Percentiles rank a stretch among this genome's conserved stretches.
Conservation (phyloP, 2,888 invertebrate species). For the Linnaemya tessellans region DNA sequence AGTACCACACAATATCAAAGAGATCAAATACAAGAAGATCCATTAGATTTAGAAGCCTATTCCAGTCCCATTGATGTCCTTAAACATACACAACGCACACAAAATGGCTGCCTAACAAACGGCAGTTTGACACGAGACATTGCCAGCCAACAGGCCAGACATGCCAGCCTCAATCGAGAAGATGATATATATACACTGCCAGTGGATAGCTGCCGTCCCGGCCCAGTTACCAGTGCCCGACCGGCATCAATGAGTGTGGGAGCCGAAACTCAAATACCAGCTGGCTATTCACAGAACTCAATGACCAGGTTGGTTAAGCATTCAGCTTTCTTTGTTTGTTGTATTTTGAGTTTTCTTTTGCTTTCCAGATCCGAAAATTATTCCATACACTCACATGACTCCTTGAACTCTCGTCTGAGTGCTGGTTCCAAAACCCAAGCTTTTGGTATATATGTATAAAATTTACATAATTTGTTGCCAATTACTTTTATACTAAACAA, state of each 20-base stretch:
- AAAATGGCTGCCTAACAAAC: conserved; percentile 77
- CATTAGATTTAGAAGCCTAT: conserved; percentile 83
- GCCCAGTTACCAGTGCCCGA: conserved; percentile 72
- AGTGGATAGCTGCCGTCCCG: conserved; percentile 80
- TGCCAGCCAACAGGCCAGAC: conserved; percentile 63
- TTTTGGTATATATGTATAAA: conserved; percentile 82
- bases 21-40: conserved; percentile 72
- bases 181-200: conserved; percentile 83
- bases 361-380: conserved; percentile 78
- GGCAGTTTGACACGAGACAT: conserved; percentile 79
- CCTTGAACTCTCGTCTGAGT: conserved; percentile 77
- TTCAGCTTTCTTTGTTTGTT: neutral
- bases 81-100: conserved; percentile 80
- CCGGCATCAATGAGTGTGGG: conserved; percentile 77
- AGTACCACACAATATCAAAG: conserved; percentile 45
- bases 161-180: conserved; percentile 77
- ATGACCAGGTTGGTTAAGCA: conserved; percentile 78
- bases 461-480: neutral
- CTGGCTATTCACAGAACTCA: conserved; percentile 76
- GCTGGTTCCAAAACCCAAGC: conserved; percentile 80
- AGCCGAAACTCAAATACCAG: conserved; percentile 73
- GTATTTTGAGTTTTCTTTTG: neutral
- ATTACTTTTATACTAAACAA: conserved; percentile 29
- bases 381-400: conserved; percentile 80
- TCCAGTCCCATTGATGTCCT: conserved; percentile 85